phyloP scores from a whole-genome alignment of 2,888 invertebrate genomes.

The Megalurothrips usitatus region DNA sequence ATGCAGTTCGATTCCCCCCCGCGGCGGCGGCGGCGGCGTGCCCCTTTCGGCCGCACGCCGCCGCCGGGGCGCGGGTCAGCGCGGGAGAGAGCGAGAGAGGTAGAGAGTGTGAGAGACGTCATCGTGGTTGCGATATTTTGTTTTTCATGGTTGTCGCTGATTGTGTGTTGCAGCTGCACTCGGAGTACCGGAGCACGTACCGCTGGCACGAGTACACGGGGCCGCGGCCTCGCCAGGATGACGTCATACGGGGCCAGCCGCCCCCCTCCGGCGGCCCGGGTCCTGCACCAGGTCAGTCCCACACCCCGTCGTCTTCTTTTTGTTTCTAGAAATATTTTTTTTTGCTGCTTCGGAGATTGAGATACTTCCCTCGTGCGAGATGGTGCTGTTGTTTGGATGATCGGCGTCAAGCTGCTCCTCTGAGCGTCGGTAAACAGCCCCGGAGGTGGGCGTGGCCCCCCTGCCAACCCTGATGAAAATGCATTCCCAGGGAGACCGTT shows the following conservation, averaged over 20 bases:
- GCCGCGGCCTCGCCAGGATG: conserved; percentile 42
- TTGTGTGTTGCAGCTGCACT: conserved; percentile 69
- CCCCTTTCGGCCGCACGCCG: background rate
- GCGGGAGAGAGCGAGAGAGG: background rate
- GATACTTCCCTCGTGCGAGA: no score
- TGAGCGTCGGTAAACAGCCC: no score
- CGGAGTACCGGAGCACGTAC: conserved; percentile 91
- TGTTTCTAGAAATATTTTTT: no score
- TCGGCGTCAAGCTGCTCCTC: no score
- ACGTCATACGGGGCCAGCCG: background rate
- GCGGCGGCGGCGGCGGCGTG: background rate
- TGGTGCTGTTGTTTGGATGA: no score
- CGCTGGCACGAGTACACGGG: conserved; percentile 91
- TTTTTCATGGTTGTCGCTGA: no score
- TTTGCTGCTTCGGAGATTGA: no score
- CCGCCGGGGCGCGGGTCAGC: background rate
- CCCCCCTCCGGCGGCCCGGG: background rate
- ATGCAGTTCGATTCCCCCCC: conserved; percentile 10
- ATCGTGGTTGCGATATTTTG: no score
- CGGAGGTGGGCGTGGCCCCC: no score
- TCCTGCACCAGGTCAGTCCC: background rate
- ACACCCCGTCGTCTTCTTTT: no score
- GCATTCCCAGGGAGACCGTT: no score
- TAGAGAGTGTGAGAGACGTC: background rate
- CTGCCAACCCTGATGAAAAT: no score